Evolutionary conservation across 2,113 vertebrate species (phyloP), one percentile per base, ranked within the genome.

Genomic region (Brachypteracias leptosomus): DNA sequence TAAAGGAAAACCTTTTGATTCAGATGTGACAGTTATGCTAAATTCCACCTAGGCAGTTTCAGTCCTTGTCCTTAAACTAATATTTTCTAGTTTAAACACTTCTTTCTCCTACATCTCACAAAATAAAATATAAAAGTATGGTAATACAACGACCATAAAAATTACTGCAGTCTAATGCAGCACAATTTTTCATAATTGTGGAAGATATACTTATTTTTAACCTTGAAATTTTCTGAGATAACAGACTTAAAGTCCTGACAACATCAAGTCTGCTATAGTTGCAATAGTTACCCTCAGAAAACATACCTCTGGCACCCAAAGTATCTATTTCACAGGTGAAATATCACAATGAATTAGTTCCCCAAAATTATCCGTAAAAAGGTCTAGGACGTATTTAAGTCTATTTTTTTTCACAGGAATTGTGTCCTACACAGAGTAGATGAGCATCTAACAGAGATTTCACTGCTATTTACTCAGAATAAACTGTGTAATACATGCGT

Each of bases 51-150:
- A 68, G 35, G 33, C 3, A 63, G 38, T 59, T 87, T 94, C 65
- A 72, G 13, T 58, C 9, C 16, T 80, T 58, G n/a, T 52, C 51
- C 51, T 38, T 89, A 81, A 95, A 83, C 46, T 40, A 72, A 17
- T 85, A 76, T 90, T 94, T 96, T 62, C 19, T 21, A 61, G 15
- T 91, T 93, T 82, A 85, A 91, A 75, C 21, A 61, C 11, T 52
- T 75, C 14, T 79, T 91, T 90, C 14, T 54, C 31, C 54, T 70
- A 35, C 10, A 36, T 11, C 5, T 76, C 22, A 86, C 25, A 76
- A 80, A 89, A 93, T 36, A 16, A 93, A 68, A 68, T 57, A 85
- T 25, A 24, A 78, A 90, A 62, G 8, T 70, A 76, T 73, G 22
- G 28, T 88, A 82, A 88, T 83, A 55, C 26, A 82, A 78, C 2